Evolutionary conservation across 2,797 vertebrate species (phyloP).

Genomic region (Pseudochirops cupreus): DNA sequence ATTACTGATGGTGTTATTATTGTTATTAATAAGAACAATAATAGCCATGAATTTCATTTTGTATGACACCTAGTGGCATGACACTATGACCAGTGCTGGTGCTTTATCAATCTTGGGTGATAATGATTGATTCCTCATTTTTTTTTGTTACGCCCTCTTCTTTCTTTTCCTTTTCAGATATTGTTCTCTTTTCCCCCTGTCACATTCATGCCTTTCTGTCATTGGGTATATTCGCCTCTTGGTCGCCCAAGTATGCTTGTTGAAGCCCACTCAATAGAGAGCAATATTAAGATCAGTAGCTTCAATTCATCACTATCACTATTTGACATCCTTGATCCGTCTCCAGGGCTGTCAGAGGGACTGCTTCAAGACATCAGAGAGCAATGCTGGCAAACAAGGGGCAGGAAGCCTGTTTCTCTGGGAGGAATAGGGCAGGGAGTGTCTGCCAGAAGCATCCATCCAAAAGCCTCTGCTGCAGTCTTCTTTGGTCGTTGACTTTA

Average conservation of each 20-base stretch:
- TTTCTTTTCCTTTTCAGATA: accelerated
- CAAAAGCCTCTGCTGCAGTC: background rate
- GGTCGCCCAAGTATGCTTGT: background rate
- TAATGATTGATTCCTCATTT: background rate
- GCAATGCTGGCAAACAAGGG: background rate
- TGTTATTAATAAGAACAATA: background rate
- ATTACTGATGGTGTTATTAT: background rate
- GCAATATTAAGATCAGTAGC: background rate
- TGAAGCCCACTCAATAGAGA: background rate
- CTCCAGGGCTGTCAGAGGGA: background rate
- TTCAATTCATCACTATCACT: background rate
- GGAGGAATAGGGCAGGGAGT: background rate
- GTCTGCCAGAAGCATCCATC: conserved; percentile 21
- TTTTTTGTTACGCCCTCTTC: accelerated
- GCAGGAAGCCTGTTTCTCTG: background rate
- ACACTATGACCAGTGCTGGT: background rate
- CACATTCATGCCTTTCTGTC: background rate
- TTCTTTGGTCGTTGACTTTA: background rate
- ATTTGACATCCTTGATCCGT: background rate
- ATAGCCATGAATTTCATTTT: background rate
- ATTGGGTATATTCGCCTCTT: background rate
- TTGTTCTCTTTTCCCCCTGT: background rate
- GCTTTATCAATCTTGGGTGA: background rate
- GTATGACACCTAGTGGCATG: background rate
- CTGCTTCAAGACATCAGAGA: background rate